Evolutionary conservation across 2,113 vertebrate species (phyloP), one percentile per base, ranked within the genome.

Genomic region (Zootoca vivipara): DNA sequence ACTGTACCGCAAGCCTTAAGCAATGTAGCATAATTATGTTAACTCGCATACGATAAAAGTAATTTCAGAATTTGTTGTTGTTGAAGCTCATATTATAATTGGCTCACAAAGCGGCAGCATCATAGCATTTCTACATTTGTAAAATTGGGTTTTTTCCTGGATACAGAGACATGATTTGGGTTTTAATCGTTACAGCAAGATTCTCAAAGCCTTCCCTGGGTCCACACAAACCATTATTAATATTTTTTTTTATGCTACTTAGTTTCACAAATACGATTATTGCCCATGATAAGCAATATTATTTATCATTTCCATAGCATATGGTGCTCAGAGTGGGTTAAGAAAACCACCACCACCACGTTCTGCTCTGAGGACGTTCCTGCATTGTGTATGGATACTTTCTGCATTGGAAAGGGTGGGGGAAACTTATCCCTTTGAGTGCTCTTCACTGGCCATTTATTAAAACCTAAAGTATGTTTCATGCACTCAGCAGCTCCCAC

Each of bases 1-100:
- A 89, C 65, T 87, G 84, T 89, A 87, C 86, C 78, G 28, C 67
- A 82, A 84, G 69, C 40, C 70, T 46, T 86, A 74, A 91, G 78
- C 77, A n/a, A 86, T 78, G 13, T 70, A 56, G 35, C 70, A 5
- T 78, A 85, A 90, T 91, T 93, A 89, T 87, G 91, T 65, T 87
- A 92, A 90, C 73, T 38, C 67, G 56, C 73, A 88, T 94, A 58
- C 35, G 58, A 22, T 74, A 87, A 87, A 85, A 62, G 83, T 90
- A 70, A 86, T 74, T 67, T 87, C 15, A 80, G 67, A 16, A 62
- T 64, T 35, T 79, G 85, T 92, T 88, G 80, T 42, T 6, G 24
- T 88, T 77, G 70, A 42, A 91, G 13, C 20, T 28, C 56, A 79
- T 65, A 30, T 85, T 80, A 42, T 85, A 38, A 18, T 90, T 64